Evolutionary conservation across 2,888 invertebrate genomes (phyloP).

Genomic region (Acronicta psi): DNA sequence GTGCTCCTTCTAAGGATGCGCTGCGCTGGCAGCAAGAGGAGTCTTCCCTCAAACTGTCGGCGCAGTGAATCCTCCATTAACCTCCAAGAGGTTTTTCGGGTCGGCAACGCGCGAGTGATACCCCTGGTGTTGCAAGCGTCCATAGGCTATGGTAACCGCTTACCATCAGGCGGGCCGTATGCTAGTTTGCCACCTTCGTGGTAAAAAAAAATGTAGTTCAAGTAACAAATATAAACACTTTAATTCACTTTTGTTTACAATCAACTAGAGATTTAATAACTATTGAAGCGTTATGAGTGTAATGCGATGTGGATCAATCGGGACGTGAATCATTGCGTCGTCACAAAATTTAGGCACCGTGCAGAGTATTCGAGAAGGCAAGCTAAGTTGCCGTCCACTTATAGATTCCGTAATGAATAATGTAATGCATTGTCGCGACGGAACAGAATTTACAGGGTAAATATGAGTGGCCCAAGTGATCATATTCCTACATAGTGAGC

Average conservation of each 20-base stretch:
- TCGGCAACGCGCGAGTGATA: no score
- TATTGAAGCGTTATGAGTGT: slow-evolving; percentile 55
- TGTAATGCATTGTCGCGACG: slow-evolving; percentile 71
- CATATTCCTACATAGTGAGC: slow-evolving; percentile 83
- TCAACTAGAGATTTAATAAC: slow-evolving; percentile 25
- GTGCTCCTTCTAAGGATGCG: no score
- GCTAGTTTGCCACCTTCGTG: no score
- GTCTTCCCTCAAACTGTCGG: no score
- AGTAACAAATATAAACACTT: slow-evolving; percentile 33
- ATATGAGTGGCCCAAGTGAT: slow-evolving; percentile 80
- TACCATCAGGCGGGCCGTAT: no score
- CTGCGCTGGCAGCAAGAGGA: no score
- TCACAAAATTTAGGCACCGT: slow-evolving; percentile 46
- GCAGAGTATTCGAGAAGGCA: slow-evolving; percentile 64
- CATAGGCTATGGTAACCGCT: no score
- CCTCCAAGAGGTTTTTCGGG: no score
- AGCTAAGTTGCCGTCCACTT: slow-evolving; percentile 62
- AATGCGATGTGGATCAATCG: slow-evolving; percentile 65
- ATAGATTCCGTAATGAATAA: slow-evolving; percentile 76
- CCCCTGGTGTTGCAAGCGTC: no score
- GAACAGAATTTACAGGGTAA: slow-evolving; percentile 76
- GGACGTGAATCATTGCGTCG: slow-evolving; percentile 64
- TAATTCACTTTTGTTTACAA: slow-evolving; percentile 42
- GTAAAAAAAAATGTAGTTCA: slow-evolving; percentile 7
- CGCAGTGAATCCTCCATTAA: no score